Conservation (phyloP, 37 sponge, comb jelly and placozoan genomes). For the Geodia barretti region DNA sequence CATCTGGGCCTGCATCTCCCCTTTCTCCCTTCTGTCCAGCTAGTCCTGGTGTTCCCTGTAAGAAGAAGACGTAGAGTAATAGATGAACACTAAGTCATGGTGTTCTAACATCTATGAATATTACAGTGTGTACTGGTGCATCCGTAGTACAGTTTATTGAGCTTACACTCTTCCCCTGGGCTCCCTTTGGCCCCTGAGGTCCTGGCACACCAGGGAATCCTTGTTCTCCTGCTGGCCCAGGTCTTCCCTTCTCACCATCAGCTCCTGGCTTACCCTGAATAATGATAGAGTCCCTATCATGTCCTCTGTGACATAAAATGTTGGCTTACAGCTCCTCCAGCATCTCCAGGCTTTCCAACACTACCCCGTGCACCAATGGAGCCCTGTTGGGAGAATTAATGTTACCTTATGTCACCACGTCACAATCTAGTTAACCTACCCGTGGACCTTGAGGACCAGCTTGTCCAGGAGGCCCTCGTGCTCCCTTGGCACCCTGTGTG, state of each 20-base stretch:
- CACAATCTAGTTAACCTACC: not conserved
- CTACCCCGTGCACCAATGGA: conserved; percentile 37
- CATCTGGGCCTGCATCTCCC: conserved; percentile 51
- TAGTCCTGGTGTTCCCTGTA: conserved; percentile 38
- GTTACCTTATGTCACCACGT: not conserved
- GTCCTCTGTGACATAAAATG: not conserved
- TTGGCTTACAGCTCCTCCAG: conserved; percentile 34
- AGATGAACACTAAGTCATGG: not conserved
- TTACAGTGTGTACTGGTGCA: no score
- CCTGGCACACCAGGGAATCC: conserved; percentile 51
- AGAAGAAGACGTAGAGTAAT: not conserved
- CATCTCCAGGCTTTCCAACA: conserved; percentile 45
- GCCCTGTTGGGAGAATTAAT: conserved; percentile 13
- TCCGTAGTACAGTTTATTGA: not conserved
- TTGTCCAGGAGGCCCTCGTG: conserved; percentile 61
- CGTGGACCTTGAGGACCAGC: conserved; percentile 50
- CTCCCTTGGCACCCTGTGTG: conserved; percentile 58
- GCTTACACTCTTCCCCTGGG: conserved; percentile 61
- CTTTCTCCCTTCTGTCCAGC: conserved; percentile 40
- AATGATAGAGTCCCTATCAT: not conserved
- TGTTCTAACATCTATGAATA: not conserved
- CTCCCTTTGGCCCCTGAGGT: conserved; percentile 62
- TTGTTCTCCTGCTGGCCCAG: conserved; percentile 45
- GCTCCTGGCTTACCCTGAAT: conserved; percentile 57
- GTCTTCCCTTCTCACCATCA: conserved; percentile 62